These are phyloP conservation scores for Tupaia chinensis DNA, from an alignment of 2,113 vertebrate genomes.

Conservation along the genomic window DNA sequence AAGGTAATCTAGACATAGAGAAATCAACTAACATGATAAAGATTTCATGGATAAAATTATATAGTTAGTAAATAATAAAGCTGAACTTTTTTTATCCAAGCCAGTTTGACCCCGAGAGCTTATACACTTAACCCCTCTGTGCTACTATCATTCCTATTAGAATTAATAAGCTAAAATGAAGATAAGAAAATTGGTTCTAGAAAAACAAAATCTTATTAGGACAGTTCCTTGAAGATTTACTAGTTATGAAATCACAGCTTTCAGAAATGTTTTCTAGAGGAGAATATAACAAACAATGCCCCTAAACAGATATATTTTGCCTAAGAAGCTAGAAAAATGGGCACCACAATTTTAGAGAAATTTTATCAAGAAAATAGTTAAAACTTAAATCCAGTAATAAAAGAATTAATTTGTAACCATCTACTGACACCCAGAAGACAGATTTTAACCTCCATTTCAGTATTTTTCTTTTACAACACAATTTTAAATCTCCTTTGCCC, in stretches of 20 bases:
- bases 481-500: no score
- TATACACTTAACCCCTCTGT: not conserved
- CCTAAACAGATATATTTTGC: not conserved
- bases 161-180: not conserved
- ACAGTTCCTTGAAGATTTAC: not conserved
- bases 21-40: not conserved
- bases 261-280: not conserved
- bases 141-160: not conserved
- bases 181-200: not conserved
- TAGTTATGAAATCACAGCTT: not conserved
- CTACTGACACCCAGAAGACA: not conserved
- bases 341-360: not conserved
- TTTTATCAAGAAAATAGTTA: not conserved
- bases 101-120: not conserved
- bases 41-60: not conserved
- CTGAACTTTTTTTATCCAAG: not conserved
- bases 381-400: slow-evolving; percentile 9
- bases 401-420: not conserved
- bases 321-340: not conserved
- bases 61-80: not conserved
- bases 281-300: not conserved
- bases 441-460: not conserved
- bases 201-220: not conserved
- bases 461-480: not conserved
- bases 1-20: not conserved